phyloP scores from a whole-genome alignment of 2,888 invertebrate species.

The Pristionchus entomophagus region DNA sequence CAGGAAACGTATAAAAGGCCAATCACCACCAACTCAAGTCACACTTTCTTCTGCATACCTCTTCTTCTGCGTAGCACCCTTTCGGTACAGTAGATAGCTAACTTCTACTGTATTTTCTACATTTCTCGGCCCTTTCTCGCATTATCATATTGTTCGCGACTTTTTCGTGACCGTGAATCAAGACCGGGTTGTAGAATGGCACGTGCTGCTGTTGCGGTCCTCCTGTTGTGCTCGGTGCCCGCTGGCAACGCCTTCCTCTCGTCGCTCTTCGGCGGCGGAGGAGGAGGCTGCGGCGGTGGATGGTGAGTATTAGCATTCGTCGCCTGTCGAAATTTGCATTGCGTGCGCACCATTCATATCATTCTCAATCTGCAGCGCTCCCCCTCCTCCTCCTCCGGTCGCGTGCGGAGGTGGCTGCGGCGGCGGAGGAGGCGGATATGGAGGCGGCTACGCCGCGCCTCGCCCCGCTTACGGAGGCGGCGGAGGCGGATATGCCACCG shows the following conservation, averaged over 20 bases:
- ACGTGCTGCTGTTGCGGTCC: constrained; percentile 23
- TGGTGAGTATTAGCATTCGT: constrained; percentile 13
- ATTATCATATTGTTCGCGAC: neutral
- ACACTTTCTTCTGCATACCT: constrained; percentile 15
- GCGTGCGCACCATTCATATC: neutral
- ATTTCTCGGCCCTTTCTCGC: neutral
- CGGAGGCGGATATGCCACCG: constrained; percentile 12
- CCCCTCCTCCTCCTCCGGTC: constrained; percentile 10
- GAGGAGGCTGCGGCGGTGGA: constrained; percentile 38
- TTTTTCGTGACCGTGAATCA: neutral
- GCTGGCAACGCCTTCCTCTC: constrained; percentile 31
- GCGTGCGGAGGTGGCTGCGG: constrained; percentile 10
- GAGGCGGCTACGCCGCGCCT: neutral
- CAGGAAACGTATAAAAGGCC: neutral
- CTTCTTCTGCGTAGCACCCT: neutral
- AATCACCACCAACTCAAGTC: neutral
- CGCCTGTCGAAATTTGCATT: neutral
- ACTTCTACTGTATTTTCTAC: no score
- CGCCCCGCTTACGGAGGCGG: neutral
- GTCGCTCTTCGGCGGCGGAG: constrained; percentile 42
- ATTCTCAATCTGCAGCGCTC: constrained; percentile 11
- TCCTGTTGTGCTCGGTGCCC: constrained; percentile 7
- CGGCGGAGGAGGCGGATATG: neutral
- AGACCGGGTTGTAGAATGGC: constrained; percentile 24
- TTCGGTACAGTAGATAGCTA: no score